A percentile compares a stretch with the other conserved stretches of the same genome.
Conservation (phyloP, 2,888 invertebrate genomes). For the Spodoptera littoralis region DNA sequence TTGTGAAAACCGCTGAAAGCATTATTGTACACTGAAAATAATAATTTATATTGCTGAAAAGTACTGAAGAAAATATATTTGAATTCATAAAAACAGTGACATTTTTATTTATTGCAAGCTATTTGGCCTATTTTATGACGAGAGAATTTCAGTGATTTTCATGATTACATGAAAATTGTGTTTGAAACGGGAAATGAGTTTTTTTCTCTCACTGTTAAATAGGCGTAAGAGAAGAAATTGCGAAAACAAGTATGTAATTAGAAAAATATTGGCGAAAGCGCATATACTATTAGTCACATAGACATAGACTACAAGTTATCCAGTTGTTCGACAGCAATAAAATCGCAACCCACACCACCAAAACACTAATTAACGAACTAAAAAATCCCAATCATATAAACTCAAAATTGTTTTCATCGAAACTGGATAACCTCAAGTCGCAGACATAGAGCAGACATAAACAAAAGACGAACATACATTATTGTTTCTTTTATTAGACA, state of each 20-base stretch:
- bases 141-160: too few species aligned
- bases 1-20: conserved; percentile 31
- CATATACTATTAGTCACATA: too few species aligned
- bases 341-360: too few species aligned
- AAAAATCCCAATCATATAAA: not conserved
- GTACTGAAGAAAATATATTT: not conserved
- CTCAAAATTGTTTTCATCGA: conserved; percentile 3
- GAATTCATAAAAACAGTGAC: not conserved
- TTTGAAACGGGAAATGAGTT: too few species aligned
- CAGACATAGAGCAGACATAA: conserved; percentile 34
- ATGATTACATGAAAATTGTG: too few species aligned
- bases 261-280: too few species aligned
- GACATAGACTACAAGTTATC: too few species aligned
- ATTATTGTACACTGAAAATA: conserved; percentile 24
- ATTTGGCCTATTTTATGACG: not conserved
- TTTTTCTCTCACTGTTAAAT: too few species aligned
- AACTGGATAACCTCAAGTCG: conserved; percentile 3
- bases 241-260: too few species aligned
- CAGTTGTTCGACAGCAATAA: too few species aligned
- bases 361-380: too few species aligned
- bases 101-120: conserved; percentile 12
- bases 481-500: conserved; percentile 29
- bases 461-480: conserved; percentile 25
- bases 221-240: too few species aligned
- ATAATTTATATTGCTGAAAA: conserved; percentile 3